Conservation (phyloP, 2,797 vertebrate species). For the Rhadinocentrus ornatus region DNA sequence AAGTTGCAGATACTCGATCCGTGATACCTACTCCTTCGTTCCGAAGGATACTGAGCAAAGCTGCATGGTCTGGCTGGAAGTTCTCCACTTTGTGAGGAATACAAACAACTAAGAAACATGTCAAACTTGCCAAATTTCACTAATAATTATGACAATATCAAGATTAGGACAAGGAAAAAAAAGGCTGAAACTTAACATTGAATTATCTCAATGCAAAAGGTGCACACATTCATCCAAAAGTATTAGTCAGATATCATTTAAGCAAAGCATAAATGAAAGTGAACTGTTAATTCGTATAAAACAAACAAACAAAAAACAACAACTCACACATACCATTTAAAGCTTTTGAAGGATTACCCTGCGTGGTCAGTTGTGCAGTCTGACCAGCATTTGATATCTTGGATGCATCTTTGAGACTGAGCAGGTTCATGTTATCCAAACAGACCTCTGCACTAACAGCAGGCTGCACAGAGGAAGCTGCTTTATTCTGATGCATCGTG, state of each 20-base stretch:
- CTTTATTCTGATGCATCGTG: slow-evolving; percentile 23
- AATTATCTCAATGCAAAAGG: too few species aligned
- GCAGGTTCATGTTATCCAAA: slow-evolving; percentile 62
- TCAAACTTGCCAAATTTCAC: too few species aligned
- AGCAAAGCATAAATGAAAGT: background rate
- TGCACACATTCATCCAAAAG: background rate
- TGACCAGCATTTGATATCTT: slow-evolving; percentile 30
- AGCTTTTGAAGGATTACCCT: slow-evolving; percentile 30
- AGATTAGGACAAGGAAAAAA: background rate
- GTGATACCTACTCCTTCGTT: slow-evolving; percentile 52
- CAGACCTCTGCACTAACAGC: slow-evolving; percentile 39
- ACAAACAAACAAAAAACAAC: background rate
- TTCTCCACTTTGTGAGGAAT: slow-evolving; percentile 58
- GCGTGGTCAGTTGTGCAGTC: background rate
- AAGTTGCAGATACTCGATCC: slow-evolving; percentile 33
- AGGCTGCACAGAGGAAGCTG: slow-evolving; percentile 39
- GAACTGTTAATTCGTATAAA: background rate
- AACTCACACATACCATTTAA: slow-evolving; percentile 49
- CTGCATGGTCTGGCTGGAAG: slow-evolving; percentile 53
- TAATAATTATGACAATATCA: too few species aligned
- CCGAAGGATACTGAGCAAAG: slow-evolving; percentile 67
- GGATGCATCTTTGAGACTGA: slow-evolving; percentile 65
- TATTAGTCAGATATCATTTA: background rate
- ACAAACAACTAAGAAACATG: slow-evolving; percentile 8
- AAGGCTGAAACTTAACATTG: background rate